Base-by-base conservation (phyloP, 1,140 invertebrate genomes). In the Ganaspis sp. region DNA sequence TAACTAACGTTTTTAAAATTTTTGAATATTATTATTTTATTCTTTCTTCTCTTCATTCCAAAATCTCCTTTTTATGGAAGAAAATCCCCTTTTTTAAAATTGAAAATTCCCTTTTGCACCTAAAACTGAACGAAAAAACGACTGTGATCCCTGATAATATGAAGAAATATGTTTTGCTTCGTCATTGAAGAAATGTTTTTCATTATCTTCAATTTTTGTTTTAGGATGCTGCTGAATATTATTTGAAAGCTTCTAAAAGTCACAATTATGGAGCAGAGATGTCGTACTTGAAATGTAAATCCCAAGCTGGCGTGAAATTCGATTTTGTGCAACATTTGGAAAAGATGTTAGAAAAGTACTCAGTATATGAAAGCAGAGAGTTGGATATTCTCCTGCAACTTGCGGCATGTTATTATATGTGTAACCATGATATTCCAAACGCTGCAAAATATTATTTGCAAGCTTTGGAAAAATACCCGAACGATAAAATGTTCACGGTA, bases 171-270 rank as follows among this genome's bases (percentile, higher is more conserved):
- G n/a, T n/a, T n/a, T n/a, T n/a, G n/a, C n/a, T n/a, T n/a, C n/a
- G n/a, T n/a, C n/a, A n/a, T n/a, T n/a, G n/a, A n/a, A n/a, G n/a
- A n/a, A n/a, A n/a, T n/a, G n/a, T n/a, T n/a, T n/a, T n/a, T n/a
- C n/a, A n/a, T n/a, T n/a, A n/a, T n/a, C n/a, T n/a, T n/a, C n/a
- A n/a, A n/a, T n/a, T n/a, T n/a, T n/a, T n/a, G n/a, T 29, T 69
- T n/a, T 4, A 75, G 73, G 29, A 70, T 12, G 74, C 74, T 37
- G 49, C 70, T 1, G 5, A 12, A 1, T 76, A 72, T 58, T 72
- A 26, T 17, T 23, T 42, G 19, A 15, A 72, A 76, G 49, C 69
- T 17, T 26, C 12, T 1, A 42, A 64, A 23, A 58, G 19, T 2
- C 17, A 17, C 12, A 76, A 76, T 40, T 72, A 42, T 42, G 21